Conservation (phyloP, 2,797 vertebrate genomes). For the Distichodus sexfasciatus region DNA sequence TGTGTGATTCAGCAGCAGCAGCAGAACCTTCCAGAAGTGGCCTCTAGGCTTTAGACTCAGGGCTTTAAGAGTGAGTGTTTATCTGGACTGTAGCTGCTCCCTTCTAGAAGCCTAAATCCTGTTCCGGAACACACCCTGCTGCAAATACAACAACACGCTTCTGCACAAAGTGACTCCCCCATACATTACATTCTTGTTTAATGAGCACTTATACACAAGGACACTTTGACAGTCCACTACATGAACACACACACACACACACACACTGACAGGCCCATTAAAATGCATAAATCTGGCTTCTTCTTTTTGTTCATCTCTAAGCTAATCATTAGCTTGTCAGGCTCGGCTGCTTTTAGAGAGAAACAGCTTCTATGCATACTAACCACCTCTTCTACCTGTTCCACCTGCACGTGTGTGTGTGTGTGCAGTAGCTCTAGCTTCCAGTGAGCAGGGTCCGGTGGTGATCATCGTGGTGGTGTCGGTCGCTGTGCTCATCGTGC, state of each 20-base stretch:
- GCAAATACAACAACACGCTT: no score
- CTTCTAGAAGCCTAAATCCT: no score
- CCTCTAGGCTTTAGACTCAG: no score
- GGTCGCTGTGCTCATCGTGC: conserved; percentile 82
- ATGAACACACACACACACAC: background rate
- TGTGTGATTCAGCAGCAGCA: no score
- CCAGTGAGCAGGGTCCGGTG: conserved; percentile 86
- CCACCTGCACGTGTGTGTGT: conserved; percentile 30
- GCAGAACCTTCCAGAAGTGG: no score
- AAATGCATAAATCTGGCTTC: conserved; percentile 27
- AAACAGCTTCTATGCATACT: conserved; percentile 36
- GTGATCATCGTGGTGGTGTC: conserved; percentile 84
- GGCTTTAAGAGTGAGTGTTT: no score
- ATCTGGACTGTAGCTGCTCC: no score
- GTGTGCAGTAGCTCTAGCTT: conserved; percentile 75
- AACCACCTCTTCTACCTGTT: conserved; percentile 34
- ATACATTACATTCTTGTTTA: background rate
- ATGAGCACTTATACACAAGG: background rate
- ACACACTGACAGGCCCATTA: conserved; percentile 5
- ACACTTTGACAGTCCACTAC: background rate
- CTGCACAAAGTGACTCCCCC: background rate
- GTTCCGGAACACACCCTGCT: no score
- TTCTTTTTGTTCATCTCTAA: conserved; percentile 7
- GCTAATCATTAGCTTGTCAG: conserved; percentile 33
- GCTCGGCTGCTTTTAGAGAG: conserved; percentile 34